Base-by-base conservation (phyloP, 2,113 vertebrate species). In the Myanophis thanlyinensis region DNA sequence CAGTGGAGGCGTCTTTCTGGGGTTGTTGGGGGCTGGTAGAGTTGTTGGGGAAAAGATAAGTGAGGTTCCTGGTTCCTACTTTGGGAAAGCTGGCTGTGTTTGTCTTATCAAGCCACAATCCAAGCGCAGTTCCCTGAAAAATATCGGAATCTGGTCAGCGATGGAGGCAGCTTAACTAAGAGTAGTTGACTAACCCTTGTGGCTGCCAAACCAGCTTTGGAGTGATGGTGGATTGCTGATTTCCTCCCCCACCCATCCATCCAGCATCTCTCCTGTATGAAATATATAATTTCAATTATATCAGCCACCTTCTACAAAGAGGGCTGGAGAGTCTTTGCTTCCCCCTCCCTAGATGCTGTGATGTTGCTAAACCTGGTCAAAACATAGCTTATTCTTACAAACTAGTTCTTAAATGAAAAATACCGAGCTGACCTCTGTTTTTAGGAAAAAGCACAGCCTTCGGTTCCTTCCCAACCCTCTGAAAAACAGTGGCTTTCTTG, bases 401-500 rank as follows among this genome's bases (percentile, higher is more conserved):
- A 20, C 22, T 40, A 22, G 73, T 80, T 27, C 40, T 22, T 30
- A 8, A n/a, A 5, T 11, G 4, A 7, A 56, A 86, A 10, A 3
- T 1, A 18, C 56, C 5, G 48, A 11, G 13, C 20, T 20, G 13
- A 46, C 53, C 30, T 80, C 88, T 22, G 85, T 27, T 90, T 27
- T 90, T 67, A n/a, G 1, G 12, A 54, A 25, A 25, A 22, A 4
- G 18, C 0, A 1, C 54, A 25, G 2, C 27, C 15, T 35, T 40
- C 1, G 0, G 22, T 52, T 15, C 2, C 27, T 85, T 12, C 18
- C 86, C 86, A 12, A 1, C 7, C 15, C 25, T 54, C 48, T 67
- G 56, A 54, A 25, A n/a, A 89, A 85, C 9, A 25, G 93, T 53
- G 87, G 94, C 35, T 89, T 91, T 3, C 0, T 73, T 94, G 96